Percentiles rank a stretch among this genome's conserved stretches.
Evolutionary conservation across 1,140 invertebrate species (phyloP).

Genomic region (Limonius californicus): DNA sequence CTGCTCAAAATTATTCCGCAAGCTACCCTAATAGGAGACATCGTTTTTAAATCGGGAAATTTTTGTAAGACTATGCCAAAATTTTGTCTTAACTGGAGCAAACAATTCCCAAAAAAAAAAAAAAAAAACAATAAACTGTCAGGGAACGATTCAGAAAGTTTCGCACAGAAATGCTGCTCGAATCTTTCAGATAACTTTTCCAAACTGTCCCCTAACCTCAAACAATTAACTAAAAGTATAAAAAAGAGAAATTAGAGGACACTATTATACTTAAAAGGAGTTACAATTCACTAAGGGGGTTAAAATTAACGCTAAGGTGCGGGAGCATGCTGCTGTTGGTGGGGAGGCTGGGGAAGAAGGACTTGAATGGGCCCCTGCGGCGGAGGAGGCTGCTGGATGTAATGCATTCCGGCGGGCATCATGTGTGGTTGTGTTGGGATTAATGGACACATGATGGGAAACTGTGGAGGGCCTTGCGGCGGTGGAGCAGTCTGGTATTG

Average conservation of each 20-base stretch:
- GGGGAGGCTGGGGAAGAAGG: slow-evolving; percentile 49
- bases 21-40: too few relatives aligned
- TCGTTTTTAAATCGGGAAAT: too few relatives aligned
- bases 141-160: too few relatives aligned
- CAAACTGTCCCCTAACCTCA: too few relatives aligned
- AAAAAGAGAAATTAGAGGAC: too few relatives aligned
- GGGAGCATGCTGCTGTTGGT: slow-evolving; percentile 34
- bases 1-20: too few relatives aligned
- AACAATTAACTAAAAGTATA: too few relatives aligned
- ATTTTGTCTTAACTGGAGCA: too few relatives aligned
- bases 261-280: slow-evolving; percentile 1
- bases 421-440: slow-evolving; percentile 54
- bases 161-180: too few relatives aligned
- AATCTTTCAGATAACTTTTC: neutral
- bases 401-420: slow-evolving; percentile 44
- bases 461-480: slow-evolving; percentile 52
- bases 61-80: too few relatives aligned
- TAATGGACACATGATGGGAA: slow-evolving; percentile 58
- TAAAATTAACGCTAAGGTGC: slow-evolving; percentile 28
- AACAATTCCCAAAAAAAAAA: too few relatives aligned
- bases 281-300: slow-evolving; percentile 1
- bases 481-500: slow-evolving; percentile 52
- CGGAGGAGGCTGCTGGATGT: slow-evolving; percentile 39
- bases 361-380: slow-evolving; percentile 53
- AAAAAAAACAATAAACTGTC: too few relatives aligned